Conservation (phyloP, 1,140 invertebrate genomes). For the Drosophila burlai region DNA sequence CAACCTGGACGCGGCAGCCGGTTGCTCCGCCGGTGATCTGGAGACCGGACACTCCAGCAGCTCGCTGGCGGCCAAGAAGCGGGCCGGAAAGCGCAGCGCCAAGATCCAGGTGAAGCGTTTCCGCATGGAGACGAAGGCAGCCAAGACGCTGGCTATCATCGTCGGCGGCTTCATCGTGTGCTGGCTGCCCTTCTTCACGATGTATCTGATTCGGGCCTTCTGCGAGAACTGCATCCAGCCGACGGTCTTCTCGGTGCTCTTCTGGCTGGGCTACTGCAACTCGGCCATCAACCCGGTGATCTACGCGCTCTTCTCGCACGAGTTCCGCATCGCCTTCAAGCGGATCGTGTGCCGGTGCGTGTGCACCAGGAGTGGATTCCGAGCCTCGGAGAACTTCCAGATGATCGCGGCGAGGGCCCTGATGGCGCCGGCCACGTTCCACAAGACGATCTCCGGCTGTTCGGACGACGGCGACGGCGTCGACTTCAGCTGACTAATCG, state of each 20-base stretch:
- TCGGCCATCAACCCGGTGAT: constrained; percentile 95
- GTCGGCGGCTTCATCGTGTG: constrained; percentile 96
- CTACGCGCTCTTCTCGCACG: constrained; percentile 94
- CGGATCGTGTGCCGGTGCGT: constrained; percentile 89
- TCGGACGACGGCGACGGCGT: constrained; percentile 80
- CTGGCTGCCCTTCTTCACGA: constrained; percentile 95
- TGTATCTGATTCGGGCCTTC: constrained; percentile 93
- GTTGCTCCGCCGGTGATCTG: constrained; percentile 33
- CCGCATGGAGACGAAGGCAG: constrained; percentile 93
- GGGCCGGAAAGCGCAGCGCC: constrained; percentile 85
- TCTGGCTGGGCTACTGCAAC: constrained; percentile 97
- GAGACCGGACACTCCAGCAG: constrained; percentile 46
- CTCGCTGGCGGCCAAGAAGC: constrained; percentile 79
- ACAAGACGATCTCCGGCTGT: constrained; percentile 83
- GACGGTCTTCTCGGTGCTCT: constrained; percentile 92
- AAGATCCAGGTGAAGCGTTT: constrained; percentile 88
- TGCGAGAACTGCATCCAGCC: constrained; percentile 88
- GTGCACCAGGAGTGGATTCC: constrained; percentile 84
- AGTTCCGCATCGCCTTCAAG: constrained; percentile 94
- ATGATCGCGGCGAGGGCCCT: constrained; percentile 81
- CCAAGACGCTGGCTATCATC: constrained; percentile 95
- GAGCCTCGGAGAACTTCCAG: constrained; percentile 84
- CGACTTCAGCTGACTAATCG: constrained; percentile 83
- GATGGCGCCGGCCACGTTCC: constrained; percentile 83
- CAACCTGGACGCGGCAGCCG: constrained; percentile 54